These are phyloP conservation scores for Tauraco erythrolophus DNA, from an alignment of 2,113 vertebrate genomes.

Conservation along the genomic window DNA sequence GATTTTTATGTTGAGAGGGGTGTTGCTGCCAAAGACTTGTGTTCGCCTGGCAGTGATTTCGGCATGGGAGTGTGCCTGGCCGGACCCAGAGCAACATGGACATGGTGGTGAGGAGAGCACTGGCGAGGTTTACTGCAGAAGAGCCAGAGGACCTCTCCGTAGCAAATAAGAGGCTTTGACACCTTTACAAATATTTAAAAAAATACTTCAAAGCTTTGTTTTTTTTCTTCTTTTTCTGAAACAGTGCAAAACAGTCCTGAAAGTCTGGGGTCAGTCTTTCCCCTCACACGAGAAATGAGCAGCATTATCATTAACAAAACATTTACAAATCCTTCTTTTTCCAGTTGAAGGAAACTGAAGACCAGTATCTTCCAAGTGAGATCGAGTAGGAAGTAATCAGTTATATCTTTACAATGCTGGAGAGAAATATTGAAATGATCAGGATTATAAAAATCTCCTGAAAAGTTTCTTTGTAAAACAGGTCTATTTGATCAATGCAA, in stretches of 20 bases:
- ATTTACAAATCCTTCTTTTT: neutral
- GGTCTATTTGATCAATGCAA: neutral
- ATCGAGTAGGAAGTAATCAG: neutral
- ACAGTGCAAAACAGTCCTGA: neutral
- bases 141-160: neutral
- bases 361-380: neutral
- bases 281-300: neutral
- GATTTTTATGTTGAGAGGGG: neutral
- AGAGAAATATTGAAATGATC: neutral
- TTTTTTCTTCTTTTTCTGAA: neutral
- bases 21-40: neutral
- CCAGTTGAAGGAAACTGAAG: neutral
- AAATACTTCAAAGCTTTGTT: neutral
- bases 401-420: neutral
- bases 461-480: neutral
- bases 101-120: neutral
- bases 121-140: neutral
- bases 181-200: neutral
- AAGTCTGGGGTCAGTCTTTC: neutral
- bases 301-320: neutral
- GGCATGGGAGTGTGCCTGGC: neutral
- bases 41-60: neutral
- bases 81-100: fast-evolving
- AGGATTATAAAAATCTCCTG: neutral
- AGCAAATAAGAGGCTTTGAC: neutral